phyloP scores from a whole-genome alignment of 2,888 invertebrate genomes.

The Nephrotoma appendiculata region DNA sequence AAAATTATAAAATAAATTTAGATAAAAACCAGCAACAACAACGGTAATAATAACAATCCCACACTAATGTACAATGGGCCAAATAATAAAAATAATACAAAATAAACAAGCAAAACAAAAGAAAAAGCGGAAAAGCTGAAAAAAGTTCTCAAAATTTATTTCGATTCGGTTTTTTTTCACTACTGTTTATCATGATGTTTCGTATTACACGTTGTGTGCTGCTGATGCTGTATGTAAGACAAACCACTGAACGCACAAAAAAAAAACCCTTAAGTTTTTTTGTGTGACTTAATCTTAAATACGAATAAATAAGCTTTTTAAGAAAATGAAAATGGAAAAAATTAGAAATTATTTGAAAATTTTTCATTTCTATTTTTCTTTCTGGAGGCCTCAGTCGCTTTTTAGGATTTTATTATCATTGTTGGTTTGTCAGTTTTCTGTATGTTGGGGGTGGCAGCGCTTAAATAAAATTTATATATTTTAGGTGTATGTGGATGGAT shows the following conservation, averaged over 20 bases:
- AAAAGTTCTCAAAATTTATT: background rate
- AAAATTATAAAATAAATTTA: background rate
- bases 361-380: background rate
- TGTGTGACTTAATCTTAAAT: background rate
- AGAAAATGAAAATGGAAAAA: background rate
- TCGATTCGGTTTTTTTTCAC: background rate
- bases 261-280: background rate
- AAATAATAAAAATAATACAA: background rate
- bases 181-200: background rate
- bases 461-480: background rate
- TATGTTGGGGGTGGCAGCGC: background rate
- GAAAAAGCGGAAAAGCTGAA: background rate
- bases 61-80: background rate
- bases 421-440: background rate
- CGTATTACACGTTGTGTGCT: background rate
- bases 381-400: background rate
- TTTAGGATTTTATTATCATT: background rate
- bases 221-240: background rate
- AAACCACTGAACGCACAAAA: background rate
- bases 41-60: background rate
- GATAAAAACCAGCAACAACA: background rate
- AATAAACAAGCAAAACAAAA: background rate
- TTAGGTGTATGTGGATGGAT: background rate
- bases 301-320: background rate
- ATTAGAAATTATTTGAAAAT: background rate